These are phyloP conservation scores for Branchellion lobata DNA, from an alignment of 2,888 invertebrate species.

Conservation along the genomic window DNA sequence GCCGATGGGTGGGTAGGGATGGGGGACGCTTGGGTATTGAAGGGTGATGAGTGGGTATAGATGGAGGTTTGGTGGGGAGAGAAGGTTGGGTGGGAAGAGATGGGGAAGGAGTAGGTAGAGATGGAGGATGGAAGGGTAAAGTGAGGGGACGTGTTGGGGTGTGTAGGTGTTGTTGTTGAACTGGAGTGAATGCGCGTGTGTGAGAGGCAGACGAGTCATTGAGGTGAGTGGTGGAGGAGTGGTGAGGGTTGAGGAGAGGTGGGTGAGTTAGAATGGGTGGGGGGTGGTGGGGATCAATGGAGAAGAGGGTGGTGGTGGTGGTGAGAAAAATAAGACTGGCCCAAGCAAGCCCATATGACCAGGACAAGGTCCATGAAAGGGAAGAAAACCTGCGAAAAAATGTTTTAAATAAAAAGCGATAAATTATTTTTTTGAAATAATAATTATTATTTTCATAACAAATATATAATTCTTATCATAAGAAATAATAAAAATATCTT, in stretches of 20 bases:
- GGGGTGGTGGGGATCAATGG: background rate
- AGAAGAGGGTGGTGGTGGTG: background rate
- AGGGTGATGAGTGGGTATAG: too few species aligned
- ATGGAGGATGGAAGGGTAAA: background rate
- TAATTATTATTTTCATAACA: too few species aligned
- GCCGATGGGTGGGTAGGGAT: background rate
- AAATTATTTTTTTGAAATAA: too few species aligned
- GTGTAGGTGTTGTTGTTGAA: background rate
- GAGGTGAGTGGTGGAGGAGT: background rate
- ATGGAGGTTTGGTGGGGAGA: too few species aligned
- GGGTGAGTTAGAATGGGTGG: background rate
- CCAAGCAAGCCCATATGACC: constrained; percentile 4
- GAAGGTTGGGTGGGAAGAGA: background rate
- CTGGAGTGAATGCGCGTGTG: too few species aligned
- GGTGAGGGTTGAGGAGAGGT: too few species aligned
- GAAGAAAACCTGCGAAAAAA: background rate
- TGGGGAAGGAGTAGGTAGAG: background rate
- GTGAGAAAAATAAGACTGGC: background rate
- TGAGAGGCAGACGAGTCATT: background rate
- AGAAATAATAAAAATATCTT: too few species aligned
- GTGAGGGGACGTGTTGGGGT: background rate
- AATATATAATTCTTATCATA: too few species aligned
- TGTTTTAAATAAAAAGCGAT: too few species aligned
- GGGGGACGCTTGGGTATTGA: background rate
- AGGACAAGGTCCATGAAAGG: background rate